A percentile compares a stretch with the other conserved stretches of the same genome.
Evolutionary conservation across 2,113 vertebrate species (phyloP).

Genomic region (Hylia prasina): DNA sequence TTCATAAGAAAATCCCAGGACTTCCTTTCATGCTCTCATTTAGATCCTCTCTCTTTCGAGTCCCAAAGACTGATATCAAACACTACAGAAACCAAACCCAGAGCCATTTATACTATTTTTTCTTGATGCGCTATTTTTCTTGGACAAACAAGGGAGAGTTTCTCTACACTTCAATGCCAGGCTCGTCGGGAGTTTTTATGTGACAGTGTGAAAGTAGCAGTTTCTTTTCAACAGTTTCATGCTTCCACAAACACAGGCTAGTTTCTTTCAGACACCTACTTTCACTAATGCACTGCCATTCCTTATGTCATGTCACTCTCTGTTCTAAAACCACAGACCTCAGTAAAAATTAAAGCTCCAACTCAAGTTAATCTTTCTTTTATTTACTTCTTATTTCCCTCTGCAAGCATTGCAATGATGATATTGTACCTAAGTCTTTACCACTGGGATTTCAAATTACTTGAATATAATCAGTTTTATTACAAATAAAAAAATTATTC

Average conservation of each 20-base stretch:
- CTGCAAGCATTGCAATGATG: neutral
- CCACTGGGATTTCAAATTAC: neutral
- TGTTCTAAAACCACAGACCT: neutral
- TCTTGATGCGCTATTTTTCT: neutral
- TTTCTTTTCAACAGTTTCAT: constrained; percentile 57
- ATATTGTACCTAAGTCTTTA: neutral
- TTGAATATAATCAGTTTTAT: neutral
- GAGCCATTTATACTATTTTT: neutral
- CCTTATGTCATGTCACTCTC: neutral
- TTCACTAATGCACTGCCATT: neutral
- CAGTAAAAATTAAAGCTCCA: neutral
- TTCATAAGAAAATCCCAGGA: neutral
- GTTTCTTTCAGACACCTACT: constrained; percentile 22
- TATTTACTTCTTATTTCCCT: neutral
- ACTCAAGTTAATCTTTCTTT: neutral
- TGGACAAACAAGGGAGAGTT: neutral
- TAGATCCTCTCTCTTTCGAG: neutral
- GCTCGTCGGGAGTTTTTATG: constrained; percentile 7
- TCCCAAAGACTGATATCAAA: neutral
- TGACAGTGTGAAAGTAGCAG: constrained; percentile 48
- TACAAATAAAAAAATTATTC: neutral
- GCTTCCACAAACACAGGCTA: constrained; percentile 33
- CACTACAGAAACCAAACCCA: neutral
- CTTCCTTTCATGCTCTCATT: neutral
- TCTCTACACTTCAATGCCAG: neutral